Conservation (phyloP, 2,113 vertebrate genomes). For the Ptyas mucosa region DNA sequence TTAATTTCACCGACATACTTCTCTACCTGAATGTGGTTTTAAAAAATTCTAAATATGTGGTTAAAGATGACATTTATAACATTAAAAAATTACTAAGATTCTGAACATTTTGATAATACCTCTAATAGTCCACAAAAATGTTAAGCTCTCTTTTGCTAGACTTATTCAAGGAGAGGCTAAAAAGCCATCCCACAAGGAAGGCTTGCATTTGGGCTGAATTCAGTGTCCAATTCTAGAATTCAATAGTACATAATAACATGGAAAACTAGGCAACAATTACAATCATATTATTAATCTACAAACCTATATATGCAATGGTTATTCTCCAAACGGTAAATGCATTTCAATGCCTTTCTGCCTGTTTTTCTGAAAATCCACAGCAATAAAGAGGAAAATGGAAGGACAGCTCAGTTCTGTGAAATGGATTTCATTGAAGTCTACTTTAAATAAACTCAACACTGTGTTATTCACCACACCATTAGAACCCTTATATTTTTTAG, state of each 20-base stretch:
- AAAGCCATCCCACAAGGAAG: background rate
- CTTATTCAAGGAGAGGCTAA: background rate
- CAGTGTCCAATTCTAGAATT: background rate
- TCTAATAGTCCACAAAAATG: background rate
- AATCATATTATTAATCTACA: background rate
- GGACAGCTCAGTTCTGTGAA: background rate
- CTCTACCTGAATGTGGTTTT: conserved; percentile 48
- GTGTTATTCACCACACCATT: background rate
- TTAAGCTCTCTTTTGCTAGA: background rate
- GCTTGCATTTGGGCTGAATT: background rate
- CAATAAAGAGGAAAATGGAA: background rate
- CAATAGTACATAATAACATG: background rate
- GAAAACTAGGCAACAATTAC: background rate
- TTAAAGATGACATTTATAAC: background rate
- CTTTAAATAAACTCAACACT: background rate
- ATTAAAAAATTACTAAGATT: background rate
- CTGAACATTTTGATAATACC: background rate
- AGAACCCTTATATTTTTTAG: background rate
- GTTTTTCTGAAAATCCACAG: background rate
- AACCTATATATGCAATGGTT: background rate
- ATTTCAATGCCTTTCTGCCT: background rate
- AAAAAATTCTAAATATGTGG: conserved; percentile 3
- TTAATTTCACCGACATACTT: conserved; percentile 68
- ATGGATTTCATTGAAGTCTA: background rate
- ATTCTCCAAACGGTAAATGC: background rate